Base-by-base conservation (phyloP, 2,113 vertebrate genomes). In the Myrmophylax atrothorax region DNA sequence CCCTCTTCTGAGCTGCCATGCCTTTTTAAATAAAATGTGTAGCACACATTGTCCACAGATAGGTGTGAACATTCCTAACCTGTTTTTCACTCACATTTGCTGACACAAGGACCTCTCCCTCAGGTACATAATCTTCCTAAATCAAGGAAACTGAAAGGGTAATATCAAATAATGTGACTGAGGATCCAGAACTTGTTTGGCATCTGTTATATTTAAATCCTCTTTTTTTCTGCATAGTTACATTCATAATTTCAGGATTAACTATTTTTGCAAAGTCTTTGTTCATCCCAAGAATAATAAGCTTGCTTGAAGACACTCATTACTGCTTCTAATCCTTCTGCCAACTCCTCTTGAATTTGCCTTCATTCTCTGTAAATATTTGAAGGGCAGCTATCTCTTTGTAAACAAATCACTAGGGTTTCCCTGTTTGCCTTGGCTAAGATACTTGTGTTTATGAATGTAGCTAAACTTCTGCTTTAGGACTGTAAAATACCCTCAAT, bases 301-400 rank as follows among this genome's bases (percentile, higher is more conserved):
- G 16, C 72, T 84, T 86, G 44, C 24, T 44, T 50, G 42, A 93
- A 92, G 68, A 84, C 53, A 55, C 10, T 82, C 84, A 72, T 50
- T 72, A 77, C 31, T 81, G 22, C 60, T 92, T 92, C 73, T 60
- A 82, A 9, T 56, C 28, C 35, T 84, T 55, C 76, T 94, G 89
- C 87, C 96, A 97, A 68, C 69, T 80, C 75, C 42, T 94, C 72
- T 92, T 90, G 68, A 89, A 81, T 89, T 81, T 87, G 60, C 60
- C 95, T 90, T 92, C 77, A 37, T 87, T 92, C 76, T 89, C 72
- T 56, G 42, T 75, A 96, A 97, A 91, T 87, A 94, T 94, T 93
- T 94, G 94, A 84, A 93, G 86, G 95, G 76, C 86, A 95, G 38
- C 38, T 77, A 87, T 77, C 55, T 83, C 70, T 81, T 76, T 78